Evolutionary conservation across 2,113 vertebrate genomes (phyloP).

Genomic region (Chrysochloris asiatica): DNA sequence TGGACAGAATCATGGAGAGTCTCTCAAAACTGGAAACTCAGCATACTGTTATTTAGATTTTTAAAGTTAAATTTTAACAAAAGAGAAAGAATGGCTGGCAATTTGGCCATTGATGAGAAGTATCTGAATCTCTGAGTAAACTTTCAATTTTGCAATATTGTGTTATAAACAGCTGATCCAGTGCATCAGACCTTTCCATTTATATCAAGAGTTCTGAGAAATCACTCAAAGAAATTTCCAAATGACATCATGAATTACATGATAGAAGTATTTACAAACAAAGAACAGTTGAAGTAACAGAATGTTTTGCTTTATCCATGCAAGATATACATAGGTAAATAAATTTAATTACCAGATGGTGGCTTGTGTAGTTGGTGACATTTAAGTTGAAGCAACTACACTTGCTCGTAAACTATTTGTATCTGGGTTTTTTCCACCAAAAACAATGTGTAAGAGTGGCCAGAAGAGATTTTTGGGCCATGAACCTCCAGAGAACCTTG

Average conservation of each 20-base stretch:
- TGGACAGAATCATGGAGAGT: not conserved
- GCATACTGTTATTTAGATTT: not conserved
- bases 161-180: not conserved
- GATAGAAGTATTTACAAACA: conserved; percentile 49
- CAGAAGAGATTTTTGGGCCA: not conserved
- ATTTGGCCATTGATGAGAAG: not conserved
- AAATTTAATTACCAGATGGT: conserved; percentile 30
- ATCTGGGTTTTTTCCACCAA: conserved; percentile 38
- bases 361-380: conserved; percentile 33
- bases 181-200: not conserved
- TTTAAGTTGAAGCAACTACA: conserved; percentile 39
- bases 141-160: not conserved
- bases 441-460: conserved; percentile 54
- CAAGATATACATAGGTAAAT: not conserved
- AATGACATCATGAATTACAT: not conserved
- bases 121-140: not conserved
- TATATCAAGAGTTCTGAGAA: not conserved
- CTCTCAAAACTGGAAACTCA: not conserved
- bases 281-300: conserved; percentile 21
- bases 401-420: conserved; percentile 44
- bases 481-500: conserved; percentile 30
- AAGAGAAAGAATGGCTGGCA: not conserved
- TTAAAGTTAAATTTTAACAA: not conserved
- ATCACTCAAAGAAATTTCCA: not conserved
- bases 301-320: conserved; percentile 51